These are phyloP conservation scores for Hydropsyche betteni DNA, from an alignment of 2,888 invertebrate genomes.

Conservation along the genomic window DNA sequence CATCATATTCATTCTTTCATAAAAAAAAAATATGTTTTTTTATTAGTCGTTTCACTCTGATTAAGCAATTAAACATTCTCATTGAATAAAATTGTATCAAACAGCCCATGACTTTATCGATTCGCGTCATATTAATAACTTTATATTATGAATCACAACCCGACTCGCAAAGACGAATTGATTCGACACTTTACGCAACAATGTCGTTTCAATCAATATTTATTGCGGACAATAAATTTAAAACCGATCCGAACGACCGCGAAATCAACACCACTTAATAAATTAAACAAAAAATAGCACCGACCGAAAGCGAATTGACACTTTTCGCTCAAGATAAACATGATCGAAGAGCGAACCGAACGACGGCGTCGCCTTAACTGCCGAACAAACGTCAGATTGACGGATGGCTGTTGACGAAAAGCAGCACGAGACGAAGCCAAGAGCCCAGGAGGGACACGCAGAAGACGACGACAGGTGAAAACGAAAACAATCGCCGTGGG, in stretches of 20 bases:
- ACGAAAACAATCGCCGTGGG: conserved; percentile 14
- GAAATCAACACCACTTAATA: not conserved
- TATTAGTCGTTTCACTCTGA: no score
- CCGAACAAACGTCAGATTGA: not conserved
- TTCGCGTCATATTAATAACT: no score
- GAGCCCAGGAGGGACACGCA: not conserved
- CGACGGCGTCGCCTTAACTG: not conserved
- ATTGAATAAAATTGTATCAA: no score
- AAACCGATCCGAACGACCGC: no score
- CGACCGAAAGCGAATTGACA: conserved; percentile 25
- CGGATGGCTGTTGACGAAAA: not conserved
- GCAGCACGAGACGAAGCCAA: not conserved
- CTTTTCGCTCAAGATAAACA: conserved; percentile 30
- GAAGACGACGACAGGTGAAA: conserved; percentile 18
- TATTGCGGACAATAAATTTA: not conserved
- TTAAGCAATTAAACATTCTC: no score
- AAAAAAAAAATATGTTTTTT: no score
- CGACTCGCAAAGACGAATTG: no score
- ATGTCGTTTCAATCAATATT: not conserved
- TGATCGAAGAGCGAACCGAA: conserved; percentile 6
- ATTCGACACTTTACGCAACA: no score
- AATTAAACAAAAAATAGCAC: not conserved
- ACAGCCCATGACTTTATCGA: no score
- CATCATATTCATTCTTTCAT: no score
- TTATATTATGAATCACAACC: no score